Conservation (phyloP, 2,888 invertebrate species). For the Lathronympha strigana region DNA sequence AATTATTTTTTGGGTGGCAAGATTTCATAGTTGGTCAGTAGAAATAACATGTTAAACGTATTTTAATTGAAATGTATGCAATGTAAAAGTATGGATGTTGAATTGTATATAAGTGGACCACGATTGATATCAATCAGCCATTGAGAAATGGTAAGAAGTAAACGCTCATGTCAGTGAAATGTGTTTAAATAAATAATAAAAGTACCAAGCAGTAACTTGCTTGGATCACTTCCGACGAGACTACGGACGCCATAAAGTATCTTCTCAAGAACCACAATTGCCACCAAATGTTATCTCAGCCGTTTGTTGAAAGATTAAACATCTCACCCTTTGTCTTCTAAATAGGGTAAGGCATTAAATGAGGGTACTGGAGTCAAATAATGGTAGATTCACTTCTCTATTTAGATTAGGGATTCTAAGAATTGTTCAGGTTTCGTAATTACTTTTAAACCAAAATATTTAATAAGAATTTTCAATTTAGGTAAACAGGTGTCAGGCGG, state of each 20-base stretch:
- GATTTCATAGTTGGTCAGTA: too few relatives aligned
- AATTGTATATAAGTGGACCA: too few relatives aligned
- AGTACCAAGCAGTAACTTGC: too few relatives aligned
- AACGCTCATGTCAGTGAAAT: too few relatives aligned
- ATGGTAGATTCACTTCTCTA: constrained; percentile 4
- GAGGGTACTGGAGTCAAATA: constrained; percentile 15
- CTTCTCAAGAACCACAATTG: constrained; percentile 24
- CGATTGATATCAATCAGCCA: too few relatives aligned
- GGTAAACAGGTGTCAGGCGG: background rate
- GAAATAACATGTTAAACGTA: too few relatives aligned
- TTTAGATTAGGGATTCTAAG: constrained; percentile 15
- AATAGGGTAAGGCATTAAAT: constrained; percentile 18
- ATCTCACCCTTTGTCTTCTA: constrained; percentile 30
- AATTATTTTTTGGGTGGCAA: too few relatives aligned
- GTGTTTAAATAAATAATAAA: too few relatives aligned
- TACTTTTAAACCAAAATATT: background rate
- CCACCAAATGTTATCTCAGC: constrained; percentile 30
- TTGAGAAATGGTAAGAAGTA: too few relatives aligned
- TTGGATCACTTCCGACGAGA: too few relatives aligned
- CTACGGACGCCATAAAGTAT: background rate
- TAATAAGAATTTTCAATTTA: background rate
- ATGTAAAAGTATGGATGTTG: too few relatives aligned
- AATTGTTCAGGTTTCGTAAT: background rate
- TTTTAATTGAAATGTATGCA: too few relatives aligned
- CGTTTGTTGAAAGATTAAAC: constrained; percentile 37